A percentile compares a stretch with the other conserved stretches of the same genome.
These are phyloP conservation scores for Scaptomyza parva DNA, from an alignment of 2,888 invertebrate genomes.

Conservation along the genomic window DNA sequence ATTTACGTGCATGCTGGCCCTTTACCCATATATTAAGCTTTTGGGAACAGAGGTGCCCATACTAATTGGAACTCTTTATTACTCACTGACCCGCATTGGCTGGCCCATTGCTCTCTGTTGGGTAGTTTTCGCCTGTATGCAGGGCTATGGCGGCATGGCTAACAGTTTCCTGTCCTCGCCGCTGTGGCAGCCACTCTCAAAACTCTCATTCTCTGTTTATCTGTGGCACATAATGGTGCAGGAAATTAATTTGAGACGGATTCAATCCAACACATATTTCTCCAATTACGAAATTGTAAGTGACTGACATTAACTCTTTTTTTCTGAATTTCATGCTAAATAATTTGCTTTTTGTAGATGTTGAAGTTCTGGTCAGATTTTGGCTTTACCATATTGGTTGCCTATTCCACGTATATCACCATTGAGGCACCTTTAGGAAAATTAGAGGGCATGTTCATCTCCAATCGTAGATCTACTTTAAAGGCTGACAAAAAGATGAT, in stretches of 20 bases:
- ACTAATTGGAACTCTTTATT: conserved; percentile 30
- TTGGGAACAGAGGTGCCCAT: conserved; percentile 6
- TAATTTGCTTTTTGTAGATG: conserved; percentile 40
- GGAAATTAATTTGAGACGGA: conserved; percentile 50
- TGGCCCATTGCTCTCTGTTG: conserved; percentile 80
- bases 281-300: conserved; percentile 76
- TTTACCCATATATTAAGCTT: conserved; percentile 55
- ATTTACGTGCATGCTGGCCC: conserved; percentile 52
- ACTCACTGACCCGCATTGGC: conserved; percentile 68
- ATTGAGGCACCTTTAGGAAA: conserved; percentile 58
- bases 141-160: conserved; percentile 76
- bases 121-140: conserved; percentile 80
- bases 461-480: conserved; percentile 15
- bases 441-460: conserved; percentile 45
- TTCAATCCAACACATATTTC: conserved; percentile 68
- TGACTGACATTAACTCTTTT: neutral
- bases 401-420: conserved; percentile 40
- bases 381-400: conserved; percentile 64
- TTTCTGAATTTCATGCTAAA: too few species aligned
- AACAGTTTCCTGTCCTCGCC: conserved; percentile 74
- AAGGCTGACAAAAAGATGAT: neutral
- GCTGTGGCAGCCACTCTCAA: conserved; percentile 79
- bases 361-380: conserved; percentile 77
- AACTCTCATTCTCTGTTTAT: conserved; percentile 77
- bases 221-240: conserved; percentile 74